Base-by-base conservation (phyloP, 2,797 vertebrate species). In the Rhyacichthys aspro region DNA sequence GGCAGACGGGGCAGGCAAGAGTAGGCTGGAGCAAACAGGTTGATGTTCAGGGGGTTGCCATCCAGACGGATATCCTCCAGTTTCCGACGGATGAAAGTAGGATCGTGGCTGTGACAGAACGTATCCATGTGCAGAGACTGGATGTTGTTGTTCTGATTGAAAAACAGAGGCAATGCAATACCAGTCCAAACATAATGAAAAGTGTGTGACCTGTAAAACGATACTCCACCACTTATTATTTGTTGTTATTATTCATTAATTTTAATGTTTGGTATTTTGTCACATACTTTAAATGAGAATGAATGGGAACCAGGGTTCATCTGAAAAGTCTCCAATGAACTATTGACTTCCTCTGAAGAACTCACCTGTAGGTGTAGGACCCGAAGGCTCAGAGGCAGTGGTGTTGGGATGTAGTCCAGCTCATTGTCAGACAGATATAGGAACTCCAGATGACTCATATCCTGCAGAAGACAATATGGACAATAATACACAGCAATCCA, bases 1-100 rank as follows among this genome's bases (percentile, higher is more conserved):
- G 95, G 94, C 54, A 95, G 73, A 16, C 92, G 90, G 0, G 93
- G 92, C 68, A 96, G 86, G 77, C 94, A 96, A 78, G 85, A 75
- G 55, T 93, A 95, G 38, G 92, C 87, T 0, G 76, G 45, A 32
- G 91, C 76, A 58, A 91, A 94, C 64, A 85, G 88, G 79, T 92
- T 89, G 43, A 94, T 81, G 76, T 93, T 88, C 84, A 95, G 78
- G 18, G 95, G 93, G 74, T 95, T 95, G 14, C 89, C 89, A 0
- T 96, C 94, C 18, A 96, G 89, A 34, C 93, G 88, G 48, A 95
- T 86, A 66, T 96, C 94, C 76, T 96, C 93, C 48, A 95, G 85
- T 1, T 17, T 75, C 48, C 77, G 76, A 6, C 91, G 90, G 17
- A 89, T 70, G 43, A 92, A 87, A 19, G 45, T 86, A n/a, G 60